Base-by-base conservation (phyloP, 2,113 vertebrate genomes). In the Otus sunia region DNA sequence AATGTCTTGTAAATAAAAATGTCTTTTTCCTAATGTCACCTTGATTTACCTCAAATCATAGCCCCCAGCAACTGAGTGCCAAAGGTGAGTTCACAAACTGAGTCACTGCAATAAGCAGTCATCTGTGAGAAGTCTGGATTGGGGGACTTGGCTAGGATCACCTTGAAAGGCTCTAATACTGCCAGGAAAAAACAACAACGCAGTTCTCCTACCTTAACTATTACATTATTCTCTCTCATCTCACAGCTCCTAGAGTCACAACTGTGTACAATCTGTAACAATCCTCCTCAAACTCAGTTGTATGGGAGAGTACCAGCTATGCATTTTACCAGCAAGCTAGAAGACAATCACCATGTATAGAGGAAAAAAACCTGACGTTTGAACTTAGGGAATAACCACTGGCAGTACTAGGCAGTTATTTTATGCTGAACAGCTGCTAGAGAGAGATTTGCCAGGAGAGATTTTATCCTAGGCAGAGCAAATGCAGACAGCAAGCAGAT, bases 301-400 rank as follows among this genome's bases (percentile, higher is more conserved):
- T 56, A 13, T 4, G 11, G 14, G 10, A 91, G 15, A 88, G 3
- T 11, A 91, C n/a, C 47, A 68, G 52, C 49, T 20, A 26, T 1
- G 2, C 9, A 22, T 20, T 67, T 23, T 21, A 47, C 26, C 58
- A 88, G 62, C 43, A 79, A 92, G n/a, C 34, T 73, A 18, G 17
- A 90, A 75, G 62, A 27, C 0, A 0, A 30, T 25, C 1, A 1
- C n/a, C 34, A 56, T 0, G 3, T 7, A 47, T 0, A 53, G 15
- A 64, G 13, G n/a, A 17, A 56, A 63, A 63, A 72, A 50, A 5
- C 2, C 3, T 12, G 47, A 58, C 0, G 1, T 58, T 13, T 79
- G 34, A 83, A n/a, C 20, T 69, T 52, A 32, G 7, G 27, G 37
- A 89, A 37, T 56, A 59, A 67, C 29, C 71, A 50, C 29, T 2